phyloP scores from a whole-genome alignment of 2,888 invertebrate genomes.

The Epinotia nisella region DNA sequence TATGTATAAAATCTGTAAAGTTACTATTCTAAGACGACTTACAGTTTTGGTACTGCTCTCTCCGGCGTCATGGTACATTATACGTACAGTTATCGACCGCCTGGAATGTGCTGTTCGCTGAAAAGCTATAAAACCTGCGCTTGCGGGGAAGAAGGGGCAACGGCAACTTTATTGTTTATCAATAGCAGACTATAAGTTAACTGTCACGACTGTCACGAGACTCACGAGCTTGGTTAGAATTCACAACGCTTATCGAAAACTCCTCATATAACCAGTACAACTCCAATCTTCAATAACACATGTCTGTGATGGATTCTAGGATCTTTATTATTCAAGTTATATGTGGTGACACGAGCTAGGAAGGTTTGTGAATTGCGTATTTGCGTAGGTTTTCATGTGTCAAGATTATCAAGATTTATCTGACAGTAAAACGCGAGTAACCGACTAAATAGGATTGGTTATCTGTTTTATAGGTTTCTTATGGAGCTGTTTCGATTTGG shows the following conservation, averaged over 20 bases:
- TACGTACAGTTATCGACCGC: neutral
- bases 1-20: neutral
- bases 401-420: neutral
- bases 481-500: neutral
- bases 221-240: neutral
- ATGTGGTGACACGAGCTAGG: neutral
- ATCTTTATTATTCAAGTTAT: neutral
- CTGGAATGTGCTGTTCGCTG: neutral
- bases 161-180: slow-evolving; percentile 18
- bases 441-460: neutral
- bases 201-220: no score
- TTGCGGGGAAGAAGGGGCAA: neutral
- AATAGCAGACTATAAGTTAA: neutral
- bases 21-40: neutral
- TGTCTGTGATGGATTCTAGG: neutral
- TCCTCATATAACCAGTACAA: neutral
- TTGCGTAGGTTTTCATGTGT: neutral
- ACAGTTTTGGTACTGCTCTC: neutral
- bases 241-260: neutral
- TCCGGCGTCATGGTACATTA: slow-evolving; percentile 8
- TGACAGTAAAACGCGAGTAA: neutral
- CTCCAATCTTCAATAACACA: neutral
- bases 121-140: neutral
- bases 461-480: neutral
- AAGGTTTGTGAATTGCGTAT: neutral